These are phyloP conservation scores for Sarcophilus harrisii DNA, from an alignment of 2,797 vertebrate species.

Conservation along the genomic window DNA sequence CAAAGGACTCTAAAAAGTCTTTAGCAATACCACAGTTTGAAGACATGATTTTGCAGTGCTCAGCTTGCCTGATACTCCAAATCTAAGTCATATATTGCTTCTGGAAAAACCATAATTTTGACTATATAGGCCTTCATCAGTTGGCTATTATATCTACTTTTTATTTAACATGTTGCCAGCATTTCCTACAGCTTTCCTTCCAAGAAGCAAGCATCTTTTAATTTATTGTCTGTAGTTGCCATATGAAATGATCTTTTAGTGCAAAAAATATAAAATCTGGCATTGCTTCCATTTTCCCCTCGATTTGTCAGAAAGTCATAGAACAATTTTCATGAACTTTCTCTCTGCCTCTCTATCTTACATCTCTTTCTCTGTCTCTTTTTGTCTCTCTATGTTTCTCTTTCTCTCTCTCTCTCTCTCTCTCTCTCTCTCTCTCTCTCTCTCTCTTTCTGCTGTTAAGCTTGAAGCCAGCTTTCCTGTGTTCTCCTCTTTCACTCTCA, in stretches of 20 bases:
- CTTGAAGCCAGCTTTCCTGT: neutral
- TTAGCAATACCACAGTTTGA: neutral
- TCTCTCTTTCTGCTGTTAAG: neutral
- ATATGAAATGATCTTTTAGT: neutral
- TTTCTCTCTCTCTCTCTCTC: too few species aligned
- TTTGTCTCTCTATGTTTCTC: neutral
- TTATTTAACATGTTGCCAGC: neutral
- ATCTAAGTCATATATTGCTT: neutral
- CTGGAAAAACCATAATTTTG: neutral
- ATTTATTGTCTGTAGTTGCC: neutral
- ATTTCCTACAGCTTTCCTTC: neutral
- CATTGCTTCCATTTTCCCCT: neutral
- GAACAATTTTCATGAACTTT: neutral
- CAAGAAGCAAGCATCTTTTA: too few species aligned
- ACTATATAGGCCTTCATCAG: neutral
- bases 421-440: too few species aligned
- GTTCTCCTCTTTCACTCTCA: neutral
- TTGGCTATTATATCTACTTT: neutral
- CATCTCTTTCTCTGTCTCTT: neutral
- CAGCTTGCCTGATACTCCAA: neutral
- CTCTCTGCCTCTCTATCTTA: neutral
- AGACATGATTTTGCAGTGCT: neutral
- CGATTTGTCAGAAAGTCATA: neutral
- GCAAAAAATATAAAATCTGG: neutral
- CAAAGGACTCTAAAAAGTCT: neutral